phyloP scores from a whole-genome alignment of 1,140 invertebrate species.

The Laodelphax striatellus region DNA sequence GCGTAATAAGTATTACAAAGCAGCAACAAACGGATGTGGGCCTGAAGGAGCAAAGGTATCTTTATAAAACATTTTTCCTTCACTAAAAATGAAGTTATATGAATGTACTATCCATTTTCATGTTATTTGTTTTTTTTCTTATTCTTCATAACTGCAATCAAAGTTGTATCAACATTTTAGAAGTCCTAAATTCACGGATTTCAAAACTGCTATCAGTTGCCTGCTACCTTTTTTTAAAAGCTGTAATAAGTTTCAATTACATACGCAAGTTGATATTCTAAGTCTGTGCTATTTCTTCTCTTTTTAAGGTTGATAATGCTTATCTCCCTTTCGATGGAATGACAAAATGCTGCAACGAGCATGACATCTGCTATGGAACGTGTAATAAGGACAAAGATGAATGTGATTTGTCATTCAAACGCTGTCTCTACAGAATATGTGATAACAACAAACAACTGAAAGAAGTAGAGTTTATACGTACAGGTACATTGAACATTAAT shows the following conservation, averaged over 20 bases:
- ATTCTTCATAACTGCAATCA: too few species aligned
- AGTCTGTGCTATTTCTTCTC: too few species aligned
- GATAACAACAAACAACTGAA: slow-evolving; percentile 33
- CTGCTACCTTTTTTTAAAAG: too few species aligned
- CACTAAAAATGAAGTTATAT: too few species aligned
- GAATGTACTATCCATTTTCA: too few species aligned
- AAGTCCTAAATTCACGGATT: too few species aligned
- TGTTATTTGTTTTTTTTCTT: too few species aligned
- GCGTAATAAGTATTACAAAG: slow-evolving; percentile 57
- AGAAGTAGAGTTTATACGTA: background rate
- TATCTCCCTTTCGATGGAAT: slow-evolving; percentile 57
- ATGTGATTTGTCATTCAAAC: slow-evolving; percentile 77
- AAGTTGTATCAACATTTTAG: too few species aligned
- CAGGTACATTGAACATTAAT: slow-evolving; percentile 8
- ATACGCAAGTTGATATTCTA: too few species aligned
- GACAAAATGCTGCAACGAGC: slow-evolving; percentile 71
- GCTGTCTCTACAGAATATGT: slow-evolving; percentile 73
- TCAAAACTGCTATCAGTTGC: too few species aligned
- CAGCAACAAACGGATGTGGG: slow-evolving; percentile 70
- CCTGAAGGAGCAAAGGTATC: slow-evolving; percentile 26
- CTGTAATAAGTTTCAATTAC: too few species aligned
- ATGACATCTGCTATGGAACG: slow-evolving; percentile 84
- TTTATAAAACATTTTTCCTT: background rate
- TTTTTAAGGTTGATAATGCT: background rate
- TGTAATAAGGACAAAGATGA: slow-evolving; percentile 74